Evolutionary conservation across 2,113 vertebrate species (phyloP), one percentile per base, ranked within the genome.

Genomic region (Tiliqua scincoides): DNA sequence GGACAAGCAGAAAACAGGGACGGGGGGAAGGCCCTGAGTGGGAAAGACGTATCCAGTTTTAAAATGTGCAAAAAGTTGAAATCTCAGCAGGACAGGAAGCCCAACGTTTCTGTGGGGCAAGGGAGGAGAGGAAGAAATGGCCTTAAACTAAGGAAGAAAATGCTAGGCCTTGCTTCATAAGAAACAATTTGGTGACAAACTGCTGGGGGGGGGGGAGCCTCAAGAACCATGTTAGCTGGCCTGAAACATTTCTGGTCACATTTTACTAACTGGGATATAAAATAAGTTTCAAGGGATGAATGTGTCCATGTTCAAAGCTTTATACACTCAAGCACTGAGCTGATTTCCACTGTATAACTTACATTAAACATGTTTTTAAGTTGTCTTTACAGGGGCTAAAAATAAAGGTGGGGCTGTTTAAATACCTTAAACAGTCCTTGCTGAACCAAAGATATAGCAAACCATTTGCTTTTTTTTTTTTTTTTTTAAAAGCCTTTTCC

Each of bases 341-440:
- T 48, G 7, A 3, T 48, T 54, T 80, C 73, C 21, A 75, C 54
- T 54, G 12, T 54, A 7, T 52, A 67, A 62, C 8, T 85, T 61
- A 88, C 65, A n/a, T 65, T 52, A 79, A 76, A 21, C 3, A 11
- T 63, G 48, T 77, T 48, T 8, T 90, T 74, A 73, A 85, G 79
- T 83, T 87, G 18, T 76, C 70, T 88, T 82, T 61, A 84, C 43
- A 85, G 30, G 15, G 84, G 23, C 21, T 84, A 82, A 71, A 89
- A 87, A 77, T 32, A 80, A 83, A 85, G 21, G 78, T 61, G 48
- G 79, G 67, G 30, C 86, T 82, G 12, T 61, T 30, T 73, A 72
- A 89, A 82, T n/a, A 70, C 11, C 59, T 30, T 37, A 52, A 87
- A 72, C 0, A 2, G 12, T n/a, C n/a, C 86, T 30, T 0, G 0